A percentile compares a stretch with the other conserved stretches of the same genome.
phyloP scores from a whole-genome alignment of 1,140 invertebrate species.

The Papilio dardanus region DNA sequence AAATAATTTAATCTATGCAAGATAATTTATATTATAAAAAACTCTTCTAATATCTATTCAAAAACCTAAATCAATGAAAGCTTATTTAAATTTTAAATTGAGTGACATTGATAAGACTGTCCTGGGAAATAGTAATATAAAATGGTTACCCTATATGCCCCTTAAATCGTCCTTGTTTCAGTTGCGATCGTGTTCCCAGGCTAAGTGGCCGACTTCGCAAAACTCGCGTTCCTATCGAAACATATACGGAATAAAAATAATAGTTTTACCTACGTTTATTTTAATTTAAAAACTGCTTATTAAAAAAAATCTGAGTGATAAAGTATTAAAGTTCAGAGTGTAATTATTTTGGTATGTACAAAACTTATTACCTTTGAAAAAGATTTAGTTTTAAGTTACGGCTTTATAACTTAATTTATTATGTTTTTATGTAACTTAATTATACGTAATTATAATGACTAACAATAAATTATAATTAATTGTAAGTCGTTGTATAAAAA shows the following conservation, averaged over 20 bases:
- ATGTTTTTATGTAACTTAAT: not conserved
- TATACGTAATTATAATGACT: no score
- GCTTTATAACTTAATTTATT: not conserved
- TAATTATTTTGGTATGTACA: not conserved
- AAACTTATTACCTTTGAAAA: not conserved
- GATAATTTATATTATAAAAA: not conserved
- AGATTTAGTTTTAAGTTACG: not conserved
- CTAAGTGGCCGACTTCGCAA: not conserved
- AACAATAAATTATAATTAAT: no score
- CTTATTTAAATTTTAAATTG: not conserved
- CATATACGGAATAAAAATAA: not conserved
- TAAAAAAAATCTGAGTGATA: not conserved
- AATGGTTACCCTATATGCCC: not conserved
- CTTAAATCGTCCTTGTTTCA: conserved; percentile 5
- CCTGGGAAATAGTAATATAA: not conserved
- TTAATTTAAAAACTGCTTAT: no score
- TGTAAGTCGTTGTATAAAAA: no score
- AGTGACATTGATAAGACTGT: not conserved
- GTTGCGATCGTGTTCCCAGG: not conserved
- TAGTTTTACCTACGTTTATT: no score
- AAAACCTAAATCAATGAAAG: not conserved
- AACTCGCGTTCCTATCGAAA: not conserved
- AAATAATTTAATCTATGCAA: no score
- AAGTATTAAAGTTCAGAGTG: not conserved
- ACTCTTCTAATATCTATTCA: not conserved